A percentile compares a stretch with the other conserved stretches of the same genome.
phyloP scores from a whole-genome alignment of 2,888 invertebrate species.

The Drosophila trichaetosa region DNA sequence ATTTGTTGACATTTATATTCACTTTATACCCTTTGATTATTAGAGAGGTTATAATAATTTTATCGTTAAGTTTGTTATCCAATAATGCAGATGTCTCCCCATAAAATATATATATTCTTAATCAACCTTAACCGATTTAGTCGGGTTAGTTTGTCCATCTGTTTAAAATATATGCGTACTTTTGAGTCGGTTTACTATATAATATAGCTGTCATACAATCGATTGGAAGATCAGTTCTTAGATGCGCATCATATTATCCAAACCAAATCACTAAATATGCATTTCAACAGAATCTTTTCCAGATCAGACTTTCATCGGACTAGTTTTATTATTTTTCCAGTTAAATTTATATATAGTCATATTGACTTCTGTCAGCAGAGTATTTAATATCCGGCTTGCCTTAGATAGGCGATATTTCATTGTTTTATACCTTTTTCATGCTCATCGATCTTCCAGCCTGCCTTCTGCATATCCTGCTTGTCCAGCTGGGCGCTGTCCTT shows the following conservation, averaged over 20 bases:
- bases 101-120: background rate
- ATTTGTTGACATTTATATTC: slow-evolving; percentile 25
- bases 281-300: no score
- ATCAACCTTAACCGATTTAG: background rate
- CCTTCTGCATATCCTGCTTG: slow-evolving; percentile 75
- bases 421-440: slow-evolving; percentile 79
- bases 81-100: background rate
- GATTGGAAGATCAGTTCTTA: no score
- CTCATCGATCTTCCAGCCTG: slow-evolving; percentile 82
- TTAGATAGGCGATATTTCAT: background rate
- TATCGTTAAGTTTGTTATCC: background rate
- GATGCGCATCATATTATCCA: no score
- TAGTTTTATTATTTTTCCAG: background rate
- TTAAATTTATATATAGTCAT: background rate
- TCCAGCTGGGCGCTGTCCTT: slow-evolving; percentile 57
- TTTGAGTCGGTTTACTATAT: no score
- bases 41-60: background rate
- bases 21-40: background rate
- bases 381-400: background rate
- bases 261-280: no score
- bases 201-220: no score
- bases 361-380: background rate
- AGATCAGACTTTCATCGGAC: background rate
- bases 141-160: background rate
- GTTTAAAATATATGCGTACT: no score